These are phyloP conservation scores for Microtus oregoni DNA, from an alignment of 2,113 vertebrate species.

Conservation along the genomic window DNA sequence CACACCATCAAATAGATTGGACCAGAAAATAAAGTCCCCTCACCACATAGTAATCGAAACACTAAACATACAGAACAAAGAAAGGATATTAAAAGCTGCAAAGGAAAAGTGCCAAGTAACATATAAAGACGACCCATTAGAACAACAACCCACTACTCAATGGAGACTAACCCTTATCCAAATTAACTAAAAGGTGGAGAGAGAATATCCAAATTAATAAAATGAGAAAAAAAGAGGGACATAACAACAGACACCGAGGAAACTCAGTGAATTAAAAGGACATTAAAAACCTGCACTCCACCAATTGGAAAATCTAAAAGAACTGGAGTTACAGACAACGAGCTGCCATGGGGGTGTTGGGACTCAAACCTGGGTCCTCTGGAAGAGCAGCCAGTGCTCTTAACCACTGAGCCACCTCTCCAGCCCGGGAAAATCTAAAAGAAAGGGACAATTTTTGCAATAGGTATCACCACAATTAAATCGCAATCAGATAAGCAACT, in stretches of 20 bases:
- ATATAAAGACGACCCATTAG: not conserved
- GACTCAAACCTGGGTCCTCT: too few relatives aligned
- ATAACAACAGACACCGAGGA: not conserved
- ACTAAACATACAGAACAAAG: not conserved
- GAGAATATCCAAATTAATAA: not conserved
- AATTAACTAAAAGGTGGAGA: not conserved
- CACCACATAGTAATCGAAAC: not conserved
- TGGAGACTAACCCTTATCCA: not conserved
- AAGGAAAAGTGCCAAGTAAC: not conserved
- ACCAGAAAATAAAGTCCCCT: not conserved
- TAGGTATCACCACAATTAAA: not conserved
- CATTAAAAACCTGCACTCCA: not conserved
- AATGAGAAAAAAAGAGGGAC: not conserved
- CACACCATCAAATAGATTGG: not conserved
- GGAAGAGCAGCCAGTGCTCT: too few relatives aligned
- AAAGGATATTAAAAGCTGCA: not conserved
- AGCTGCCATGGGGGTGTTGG: too few relatives aligned
- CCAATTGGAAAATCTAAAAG: not conserved
- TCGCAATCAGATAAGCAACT: not conserved
- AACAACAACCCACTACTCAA: not conserved
- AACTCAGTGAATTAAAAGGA: not conserved
- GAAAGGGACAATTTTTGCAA: not conserved
- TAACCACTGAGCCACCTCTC: too few relatives aligned
- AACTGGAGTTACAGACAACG: not conserved
- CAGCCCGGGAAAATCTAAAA: not conserved